Percentiles rank a stretch among this genome's conserved stretches.
Conservation (phyloP, 30 jellyfish, hydroid and myxozoan species). For the Chrysaora quinquecirrha region DNA sequence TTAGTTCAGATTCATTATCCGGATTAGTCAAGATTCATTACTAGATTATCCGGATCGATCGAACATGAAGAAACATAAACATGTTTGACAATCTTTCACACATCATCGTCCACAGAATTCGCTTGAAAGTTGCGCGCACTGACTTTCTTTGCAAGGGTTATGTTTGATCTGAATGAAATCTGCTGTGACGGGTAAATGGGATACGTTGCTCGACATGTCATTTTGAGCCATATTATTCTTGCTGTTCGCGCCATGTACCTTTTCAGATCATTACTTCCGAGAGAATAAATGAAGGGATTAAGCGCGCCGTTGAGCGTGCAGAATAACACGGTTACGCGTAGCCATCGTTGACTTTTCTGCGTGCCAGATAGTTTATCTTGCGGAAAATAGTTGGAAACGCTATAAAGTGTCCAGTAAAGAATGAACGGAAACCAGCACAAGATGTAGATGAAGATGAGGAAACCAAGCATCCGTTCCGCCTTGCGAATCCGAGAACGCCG, state of each 20-base stretch:
- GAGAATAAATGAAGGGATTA: constrained; percentile 79
- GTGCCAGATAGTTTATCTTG: constrained; percentile 52
- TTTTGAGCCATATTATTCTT: constrained; percentile 25
- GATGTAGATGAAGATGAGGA: constrained; percentile 62
- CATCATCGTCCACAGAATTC: neutral
- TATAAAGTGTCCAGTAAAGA: constrained; percentile 68
- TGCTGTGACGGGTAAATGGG: constrained; percentile 33
- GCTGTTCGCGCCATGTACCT: constrained; percentile 39
- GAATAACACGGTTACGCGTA: constrained; percentile 75
- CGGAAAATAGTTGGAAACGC: constrained; percentile 58
- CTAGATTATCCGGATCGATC: too few relatives aligned
- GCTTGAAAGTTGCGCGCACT: neutral
- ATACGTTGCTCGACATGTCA: constrained; percentile 45
- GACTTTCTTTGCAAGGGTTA: neutral
- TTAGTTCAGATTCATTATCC: too few relatives aligned
- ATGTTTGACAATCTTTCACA: too few relatives aligned
- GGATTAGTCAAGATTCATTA: too few relatives aligned
- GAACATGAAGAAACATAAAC: too few relatives aligned
- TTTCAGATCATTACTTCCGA: constrained; percentile 71
- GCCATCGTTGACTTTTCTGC: constrained; percentile 67
- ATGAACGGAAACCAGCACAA: constrained; percentile 89
- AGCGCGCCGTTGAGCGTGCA: constrained; percentile 77
- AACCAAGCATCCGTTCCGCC: constrained; percentile 87
- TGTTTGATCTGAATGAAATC: neutral
- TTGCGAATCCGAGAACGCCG: constrained; percentile 64